A percentile compares a stretch with the other conserved stretches of the same genome.
Evolutionary conservation across 2,113 vertebrate genomes (phyloP).

Genomic region (Dicerorhinus sumatrensis): DNA sequence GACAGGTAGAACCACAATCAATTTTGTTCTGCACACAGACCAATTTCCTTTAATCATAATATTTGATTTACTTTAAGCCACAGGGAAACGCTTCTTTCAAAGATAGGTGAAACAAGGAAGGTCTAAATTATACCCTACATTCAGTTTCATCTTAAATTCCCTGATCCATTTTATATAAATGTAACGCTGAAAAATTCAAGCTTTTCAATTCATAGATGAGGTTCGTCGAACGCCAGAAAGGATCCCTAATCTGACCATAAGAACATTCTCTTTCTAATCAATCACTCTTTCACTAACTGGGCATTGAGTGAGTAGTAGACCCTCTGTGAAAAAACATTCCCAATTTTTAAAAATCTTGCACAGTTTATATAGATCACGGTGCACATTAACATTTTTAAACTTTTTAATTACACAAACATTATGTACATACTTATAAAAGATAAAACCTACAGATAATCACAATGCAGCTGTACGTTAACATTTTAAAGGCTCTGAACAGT

Average conservation of each 20-base stretch:
- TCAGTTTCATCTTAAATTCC: constrained; percentile 26
- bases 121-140: not conserved
- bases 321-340: not conserved
- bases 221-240: not conserved
- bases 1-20: not conserved
- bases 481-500: not conserved
- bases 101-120: not conserved
- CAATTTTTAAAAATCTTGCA: not conserved
- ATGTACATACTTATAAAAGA: not conserved
- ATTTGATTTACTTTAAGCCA: not conserved
- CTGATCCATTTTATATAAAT: not conserved
- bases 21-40: not conserved
- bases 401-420: not conserved
- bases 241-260: not conserved
- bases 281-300: not conserved
- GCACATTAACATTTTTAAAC: not conserved
- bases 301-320: not conserved
- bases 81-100: not conserved
- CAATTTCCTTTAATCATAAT: not conserved
- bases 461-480: not conserved
- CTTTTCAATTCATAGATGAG: not conserved
- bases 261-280: not conserved
- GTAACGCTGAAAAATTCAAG: not conserved
- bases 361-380: not conserved
- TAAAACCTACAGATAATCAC: not conserved